Percentiles rank a stretch among this genome's conserved stretches.
Conservation (phyloP, 2,888 invertebrate species). For the Sesia bembeciformis region DNA sequence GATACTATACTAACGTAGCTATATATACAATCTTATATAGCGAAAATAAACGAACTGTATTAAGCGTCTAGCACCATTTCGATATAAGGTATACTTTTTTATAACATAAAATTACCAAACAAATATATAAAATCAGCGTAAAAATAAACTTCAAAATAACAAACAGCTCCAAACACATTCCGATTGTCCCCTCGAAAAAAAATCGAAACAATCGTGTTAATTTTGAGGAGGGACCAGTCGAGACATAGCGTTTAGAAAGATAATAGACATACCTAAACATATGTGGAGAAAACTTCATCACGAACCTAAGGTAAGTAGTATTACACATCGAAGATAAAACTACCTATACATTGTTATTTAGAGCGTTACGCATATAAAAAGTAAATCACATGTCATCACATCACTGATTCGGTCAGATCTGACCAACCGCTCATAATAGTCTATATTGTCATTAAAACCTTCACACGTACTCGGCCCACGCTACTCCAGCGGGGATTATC, state of each 20-base stretch:
- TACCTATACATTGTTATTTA: constrained; percentile 56
- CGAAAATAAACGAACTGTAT: constrained; percentile 50
- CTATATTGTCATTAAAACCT: constrained; percentile 20
- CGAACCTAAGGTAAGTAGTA: constrained; percentile 24
- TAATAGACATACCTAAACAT: constrained; percentile 35
- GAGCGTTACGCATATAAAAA: constrained; percentile 50
- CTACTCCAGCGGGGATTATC: constrained; percentile 12
- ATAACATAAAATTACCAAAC: constrained; percentile 67
- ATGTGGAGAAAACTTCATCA: constrained; percentile 35
- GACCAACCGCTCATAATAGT: constrained; percentile 9
- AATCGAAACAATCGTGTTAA: constrained; percentile 19
- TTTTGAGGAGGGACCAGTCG: constrained; percentile 59
- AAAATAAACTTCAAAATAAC: constrained; percentile 44
- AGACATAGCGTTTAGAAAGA: constrained; percentile 49
- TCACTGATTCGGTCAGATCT: constrained; percentile 21
- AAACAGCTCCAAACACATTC: constrained; percentile 29
- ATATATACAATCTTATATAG: constrained; percentile 32
- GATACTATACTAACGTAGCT: constrained; percentile 28
- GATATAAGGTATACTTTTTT: constrained; percentile 58
- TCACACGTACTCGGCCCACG: constrained; percentile 32
- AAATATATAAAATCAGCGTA: constrained; percentile 44
- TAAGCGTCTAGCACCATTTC: constrained; percentile 72
- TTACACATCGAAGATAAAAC: constrained; percentile 37
- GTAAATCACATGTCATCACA: constrained; percentile 54
- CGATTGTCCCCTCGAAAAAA: background rate